phyloP scores from a whole-genome alignment of 2,113 vertebrate genomes.

The Anseranas semipalmata region DNA sequence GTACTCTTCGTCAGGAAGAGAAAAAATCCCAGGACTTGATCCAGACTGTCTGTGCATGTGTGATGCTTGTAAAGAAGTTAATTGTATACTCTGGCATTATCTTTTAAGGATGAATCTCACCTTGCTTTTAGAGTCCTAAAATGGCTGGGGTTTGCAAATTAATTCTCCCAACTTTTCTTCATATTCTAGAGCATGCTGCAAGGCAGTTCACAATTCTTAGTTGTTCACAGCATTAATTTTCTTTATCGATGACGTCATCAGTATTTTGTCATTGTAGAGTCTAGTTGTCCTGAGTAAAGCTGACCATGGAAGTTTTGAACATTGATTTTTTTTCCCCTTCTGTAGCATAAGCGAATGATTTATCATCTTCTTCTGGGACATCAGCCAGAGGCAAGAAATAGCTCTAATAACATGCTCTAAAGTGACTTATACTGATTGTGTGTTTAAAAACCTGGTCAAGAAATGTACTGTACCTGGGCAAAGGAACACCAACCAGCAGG shows the following conservation, averaged over 20 bases:
- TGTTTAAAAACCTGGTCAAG: not conserved
- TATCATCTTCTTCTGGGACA: constrained; percentile 29
- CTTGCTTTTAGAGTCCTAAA: not conserved
- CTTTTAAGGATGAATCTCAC: not conserved
- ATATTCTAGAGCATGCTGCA: not conserved
- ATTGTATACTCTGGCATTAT: not conserved
- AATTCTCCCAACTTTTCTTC: not conserved
- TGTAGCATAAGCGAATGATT: not conserved
- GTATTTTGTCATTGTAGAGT: constrained; percentile 13
- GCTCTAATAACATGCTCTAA: not conserved
- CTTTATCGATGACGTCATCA: constrained; percentile 38
- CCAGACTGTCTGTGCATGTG: not conserved
- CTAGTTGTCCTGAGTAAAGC: constrained; percentile 32
- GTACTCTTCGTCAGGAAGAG: not conserved
- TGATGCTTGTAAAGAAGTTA: not conserved
- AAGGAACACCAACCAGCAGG: not conserved
- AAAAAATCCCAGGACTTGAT: not conserved
- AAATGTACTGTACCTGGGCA: not conserved
- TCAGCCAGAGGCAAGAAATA: not conserved
- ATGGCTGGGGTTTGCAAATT: not conserved
- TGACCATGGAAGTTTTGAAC: constrained; percentile 48
- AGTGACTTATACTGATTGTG: not conserved
- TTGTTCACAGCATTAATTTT: not conserved
- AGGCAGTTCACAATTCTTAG: not conserved
- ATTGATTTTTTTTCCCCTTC: not conserved